phyloP scores from a whole-genome alignment of 2,888 invertebrate species.

The Fragum fragum region DNA sequence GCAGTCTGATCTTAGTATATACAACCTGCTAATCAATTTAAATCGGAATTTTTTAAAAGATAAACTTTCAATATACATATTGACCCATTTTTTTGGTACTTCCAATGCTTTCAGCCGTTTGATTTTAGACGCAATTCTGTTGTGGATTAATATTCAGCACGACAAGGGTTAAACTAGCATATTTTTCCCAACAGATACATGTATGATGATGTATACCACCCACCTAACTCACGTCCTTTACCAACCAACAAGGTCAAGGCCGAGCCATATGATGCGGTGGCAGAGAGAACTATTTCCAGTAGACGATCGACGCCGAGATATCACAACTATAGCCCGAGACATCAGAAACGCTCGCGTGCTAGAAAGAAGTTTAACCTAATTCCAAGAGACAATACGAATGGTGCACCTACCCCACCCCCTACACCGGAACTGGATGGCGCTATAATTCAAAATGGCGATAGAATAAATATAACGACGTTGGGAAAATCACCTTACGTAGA shows the following conservation, averaged over 20 bases:
- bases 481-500: conserved; percentile 1
- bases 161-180: no score
- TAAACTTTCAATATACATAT: no score
- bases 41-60: no score
- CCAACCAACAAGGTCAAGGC: conserved; percentile 32
- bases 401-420: conserved; percentile 13
- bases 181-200: conserved; percentile 54
- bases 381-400: not conserved
- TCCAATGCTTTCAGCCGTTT: no score
- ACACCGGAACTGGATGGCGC: conserved; percentile 2
- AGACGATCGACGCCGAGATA: not conserved
- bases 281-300: not conserved
- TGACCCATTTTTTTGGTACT: no score
- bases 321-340: not conserved
- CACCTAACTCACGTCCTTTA: conserved; percentile 55
- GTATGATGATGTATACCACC: conserved; percentile 59
- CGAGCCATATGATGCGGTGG: conserved; percentile 9
- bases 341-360: not conserved
- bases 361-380: not conserved
- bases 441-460: conserved; percentile 2
- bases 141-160: no score
- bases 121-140: no score
- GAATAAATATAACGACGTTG: conserved; percentile 13
- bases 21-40: no score
- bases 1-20: no score